Evolutionary conservation across 2,113 vertebrate species (phyloP), one percentile per base, ranked within the genome.

Genomic region (Daboia siamensis): DNA sequence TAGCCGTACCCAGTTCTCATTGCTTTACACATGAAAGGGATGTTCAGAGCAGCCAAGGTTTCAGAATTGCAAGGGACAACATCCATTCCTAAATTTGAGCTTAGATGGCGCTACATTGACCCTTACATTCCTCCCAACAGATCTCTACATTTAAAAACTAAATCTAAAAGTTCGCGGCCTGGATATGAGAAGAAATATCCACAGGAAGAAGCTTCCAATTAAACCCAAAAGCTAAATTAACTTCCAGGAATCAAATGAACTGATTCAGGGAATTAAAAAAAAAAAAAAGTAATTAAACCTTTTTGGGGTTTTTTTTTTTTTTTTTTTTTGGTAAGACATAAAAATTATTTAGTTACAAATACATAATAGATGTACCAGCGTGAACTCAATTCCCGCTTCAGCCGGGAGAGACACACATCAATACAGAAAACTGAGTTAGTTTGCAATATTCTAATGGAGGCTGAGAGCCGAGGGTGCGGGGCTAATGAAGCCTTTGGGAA

Each of bases 351-450:
- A 23, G 17, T 88, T 88, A 20, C n/a, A 33, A 88, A 88, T 88
- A 39, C 87, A 93, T 94, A 95, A 95, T 74, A 94, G 94, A 94
- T 0, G 92, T 94, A 94, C 90, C 87, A 93, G 87, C 52, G n/a
- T 51, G 92, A 88, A 1, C n/a, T 87, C 15, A 23, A 94, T 48
- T 87, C 90, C 0, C 0, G 90, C 39, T 39, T 57, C 20, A 88
- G 51, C 55, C 5, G 21, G 44, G 11, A 44, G 55, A 56, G 86
- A 55, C 15, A 56, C n/a, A 88, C n/a, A 56, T 88, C 87, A 6
- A 64, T 92, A 92, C 15, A 0, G 69, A 9, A 1, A 94, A 39
- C 17, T 48, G 90, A 64, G 24, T 59, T 5, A 3, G 1, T 15
- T 94, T 69, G 54, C 94, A 90, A 6, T 59, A 89, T 92, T 51